phyloP scores from a whole-genome alignment of 2,888 invertebrate species.

The Sminthurinus aureus region DNA sequence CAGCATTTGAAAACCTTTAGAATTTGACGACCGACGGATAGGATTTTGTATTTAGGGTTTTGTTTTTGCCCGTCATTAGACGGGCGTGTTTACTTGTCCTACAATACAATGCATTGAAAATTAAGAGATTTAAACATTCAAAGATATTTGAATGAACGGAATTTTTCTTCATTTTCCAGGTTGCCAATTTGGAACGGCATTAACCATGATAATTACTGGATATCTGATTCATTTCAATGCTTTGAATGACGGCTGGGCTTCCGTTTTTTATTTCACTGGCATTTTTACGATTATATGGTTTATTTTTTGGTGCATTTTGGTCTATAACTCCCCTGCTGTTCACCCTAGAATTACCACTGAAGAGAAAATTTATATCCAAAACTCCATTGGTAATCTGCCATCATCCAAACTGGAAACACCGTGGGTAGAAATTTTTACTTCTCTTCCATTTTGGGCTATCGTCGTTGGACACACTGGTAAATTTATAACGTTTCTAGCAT shows the following conservation, averaged over 20 bases:
- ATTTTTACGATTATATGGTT: conserved; percentile 83
- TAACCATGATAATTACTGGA: conserved; percentile 83
- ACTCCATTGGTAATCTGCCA: conserved; percentile 39
- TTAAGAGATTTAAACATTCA: too few relatives aligned
- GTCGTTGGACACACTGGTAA: conserved; percentile 65
- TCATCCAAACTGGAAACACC: conserved; percentile 73
- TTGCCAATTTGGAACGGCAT: conserved; percentile 88
- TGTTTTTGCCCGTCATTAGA: too few relatives aligned
- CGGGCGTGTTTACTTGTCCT: too few relatives aligned
- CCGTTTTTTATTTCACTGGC: conserved; percentile 85
- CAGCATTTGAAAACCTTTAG: background rate
- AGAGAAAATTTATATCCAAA: conserved; percentile 71
- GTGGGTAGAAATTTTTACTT: conserved; percentile 65
- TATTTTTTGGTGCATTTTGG: conserved; percentile 75
- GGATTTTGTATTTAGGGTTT: background rate
- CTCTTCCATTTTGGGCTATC: conserved; percentile 65
- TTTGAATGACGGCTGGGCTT: conserved; percentile 83
- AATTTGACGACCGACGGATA: background rate
- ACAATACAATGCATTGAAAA: too few relatives aligned
- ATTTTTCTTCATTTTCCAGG: conserved; percentile 66
- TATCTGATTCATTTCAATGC: conserved; percentile 80
- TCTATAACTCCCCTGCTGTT: conserved; percentile 76
- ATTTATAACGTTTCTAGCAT: conserved; percentile 63
- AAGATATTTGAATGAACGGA: background rate
- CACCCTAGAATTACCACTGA: conserved; percentile 79